A percentile compares a stretch with the other conserved stretches of the same genome.
Conservation (phyloP, 1,140 invertebrate species). For the Coptotermes formosanus region DNA sequence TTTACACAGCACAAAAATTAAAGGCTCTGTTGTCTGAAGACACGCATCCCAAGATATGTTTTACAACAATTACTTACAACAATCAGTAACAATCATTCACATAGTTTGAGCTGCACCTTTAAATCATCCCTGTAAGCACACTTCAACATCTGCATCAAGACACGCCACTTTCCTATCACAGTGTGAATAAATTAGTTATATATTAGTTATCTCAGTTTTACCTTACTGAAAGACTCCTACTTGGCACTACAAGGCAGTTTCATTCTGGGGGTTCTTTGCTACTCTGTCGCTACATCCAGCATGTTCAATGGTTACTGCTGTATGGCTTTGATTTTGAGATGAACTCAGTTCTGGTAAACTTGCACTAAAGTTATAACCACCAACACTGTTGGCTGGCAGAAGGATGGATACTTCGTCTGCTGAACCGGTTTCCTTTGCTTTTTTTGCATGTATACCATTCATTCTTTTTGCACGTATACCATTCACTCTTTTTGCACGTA, state of each 20-base stretch:
- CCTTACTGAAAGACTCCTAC: not conserved
- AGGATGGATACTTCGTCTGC: slow-evolving; percentile 23
- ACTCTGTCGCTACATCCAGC: not conserved
- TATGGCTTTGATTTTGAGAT: not conserved
- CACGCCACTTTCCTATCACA: slow-evolving; percentile 33
- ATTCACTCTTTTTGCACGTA: not conserved
- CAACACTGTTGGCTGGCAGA: not conserved
- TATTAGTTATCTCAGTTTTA: not conserved
- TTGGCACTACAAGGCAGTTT: slow-evolving; percentile 37
- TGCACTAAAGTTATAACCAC: not conserved
- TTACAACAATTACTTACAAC: not conserved
- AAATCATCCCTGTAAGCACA: too few relatives aligned
- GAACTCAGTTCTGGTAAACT: slow-evolving; percentile 30
- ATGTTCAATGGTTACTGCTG: slow-evolving; percentile 24
- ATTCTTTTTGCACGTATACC: not conserved
- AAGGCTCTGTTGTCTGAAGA: not conserved
- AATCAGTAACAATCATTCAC: not conserved
- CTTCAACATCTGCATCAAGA: not conserved
- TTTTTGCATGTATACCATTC: not conserved
- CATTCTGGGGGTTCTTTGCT: slow-evolving; percentile 24
- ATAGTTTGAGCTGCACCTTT: not conserved
- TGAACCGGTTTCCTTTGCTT: not conserved
- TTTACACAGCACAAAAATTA: not conserved
- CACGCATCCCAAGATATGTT: slow-evolving; percentile 1
- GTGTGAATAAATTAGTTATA: slow-evolving; percentile 26